Base-by-base conservation (phyloP, 2,888 invertebrate species). In the Rotaria socialis region DNA sequence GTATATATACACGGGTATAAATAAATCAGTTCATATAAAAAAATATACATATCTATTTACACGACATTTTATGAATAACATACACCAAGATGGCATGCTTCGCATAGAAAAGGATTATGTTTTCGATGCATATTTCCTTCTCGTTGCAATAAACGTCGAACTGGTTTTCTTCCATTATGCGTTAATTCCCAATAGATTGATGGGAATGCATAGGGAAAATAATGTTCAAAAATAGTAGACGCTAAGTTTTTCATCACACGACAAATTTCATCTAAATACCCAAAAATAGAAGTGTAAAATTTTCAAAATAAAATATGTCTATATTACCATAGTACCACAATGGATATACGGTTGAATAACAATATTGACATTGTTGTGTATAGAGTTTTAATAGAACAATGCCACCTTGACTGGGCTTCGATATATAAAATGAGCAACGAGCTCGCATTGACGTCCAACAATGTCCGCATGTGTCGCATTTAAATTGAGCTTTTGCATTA, bases 331-430 rank as follows among this genome's bases (percentile, higher is more conserved):
- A 67, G 24, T 67, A 67, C 67, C 67, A 67, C 35, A 67, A 19
- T 41, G 67, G 67, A 67, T 35, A 35, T 35, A 67, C 67, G 35
- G 67, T 67, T 67, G 67, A 67, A 67, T 67, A 67, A 67, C 67
- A 67, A 67, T 67, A 67, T 67, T 67, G 67, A 67, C 67, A 67
- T 67, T 67, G 67, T 67, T 67, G 67, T 27, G 67, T 19, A 27
- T 67, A 67, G 16, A 67, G 67, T 41, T 27, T 67, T 35, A 67
- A 41, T 67, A 67, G 35, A 35, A 67, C 67, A 35, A 67, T 67
- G 35, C 67, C 67, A 19, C 67, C 67, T 67, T 67, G 35, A 19
- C 35, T 67, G 5, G 67, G 67, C 19, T 67, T 67, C 67, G 67
- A 67, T 35, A 67, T 67, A 41, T 67, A 67, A 19, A 67, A 67